Percentiles rank a stretch among this genome's conserved stretches.
phyloP scores from a whole-genome alignment of 2,888 invertebrate genomes.

The Microctonus hyperodae region DNA sequence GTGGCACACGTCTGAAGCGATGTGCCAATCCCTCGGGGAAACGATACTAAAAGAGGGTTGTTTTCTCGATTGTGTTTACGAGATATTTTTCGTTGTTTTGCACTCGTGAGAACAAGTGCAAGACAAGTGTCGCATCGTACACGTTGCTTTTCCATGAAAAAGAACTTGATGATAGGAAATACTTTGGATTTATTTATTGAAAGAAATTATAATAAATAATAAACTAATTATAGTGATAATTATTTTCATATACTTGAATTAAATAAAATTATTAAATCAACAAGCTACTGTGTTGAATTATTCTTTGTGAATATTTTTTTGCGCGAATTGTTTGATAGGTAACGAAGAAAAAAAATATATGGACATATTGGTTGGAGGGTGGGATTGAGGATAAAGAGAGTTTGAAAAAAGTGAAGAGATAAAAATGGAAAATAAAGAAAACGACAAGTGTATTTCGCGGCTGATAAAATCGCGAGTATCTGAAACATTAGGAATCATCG shows the following conservation, averaged over 20 bases:
- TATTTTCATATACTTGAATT: too few relatives aligned
- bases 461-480: slow-evolving; percentile 49
- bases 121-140: slow-evolving; percentile 54
- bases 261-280: too few relatives aligned
- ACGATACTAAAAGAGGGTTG: slow-evolving; percentile 42
- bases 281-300: too few relatives aligned
- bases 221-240: too few relatives aligned
- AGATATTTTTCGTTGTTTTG: slow-evolving; percentile 32
- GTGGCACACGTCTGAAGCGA: slow-evolving; percentile 38
- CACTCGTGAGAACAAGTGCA: slow-evolving; percentile 59
- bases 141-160: slow-evolving; percentile 3
- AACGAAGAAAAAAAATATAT: too few relatives aligned
- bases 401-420: slow-evolving; percentile 1
- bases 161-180: too few relatives aligned
- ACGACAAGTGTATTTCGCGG: slow-evolving; percentile 22
- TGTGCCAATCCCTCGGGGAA: slow-evolving; percentile 47
- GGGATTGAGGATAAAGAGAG: slow-evolving; percentile 8
- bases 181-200: too few relatives aligned
- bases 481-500: slow-evolving; percentile 50
- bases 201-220: too few relatives aligned
- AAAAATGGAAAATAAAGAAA: not conserved
- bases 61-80: not conserved
- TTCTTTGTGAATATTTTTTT: too few relatives aligned
- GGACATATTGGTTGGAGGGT: not conserved
- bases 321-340: too few relatives aligned